phyloP scores from a whole-genome alignment of 2,797 vertebrate genomes.

The Danio jaintianensis region DNA sequence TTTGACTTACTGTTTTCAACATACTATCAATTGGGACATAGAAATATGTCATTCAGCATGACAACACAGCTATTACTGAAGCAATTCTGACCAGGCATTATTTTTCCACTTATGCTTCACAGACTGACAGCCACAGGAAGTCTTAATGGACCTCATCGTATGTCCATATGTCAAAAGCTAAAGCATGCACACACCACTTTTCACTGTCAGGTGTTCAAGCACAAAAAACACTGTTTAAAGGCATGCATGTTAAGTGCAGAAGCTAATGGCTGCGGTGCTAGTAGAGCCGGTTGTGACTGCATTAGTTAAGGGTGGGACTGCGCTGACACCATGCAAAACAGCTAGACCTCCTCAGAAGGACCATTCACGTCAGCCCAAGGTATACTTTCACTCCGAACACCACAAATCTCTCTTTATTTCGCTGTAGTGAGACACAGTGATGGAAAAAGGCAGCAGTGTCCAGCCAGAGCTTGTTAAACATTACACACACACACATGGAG shows the following conservation, averaged over 20 bases:
- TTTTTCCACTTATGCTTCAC: constrained; percentile 11
- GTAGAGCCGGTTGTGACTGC: constrained; percentile 1
- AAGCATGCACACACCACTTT: neutral
- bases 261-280: constrained; percentile 26
- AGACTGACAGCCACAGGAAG: constrained; percentile 25
- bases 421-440: neutral
- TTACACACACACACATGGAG: constrained; percentile 41
- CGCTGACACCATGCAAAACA: constrained; percentile 24
- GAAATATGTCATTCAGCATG: neutral
- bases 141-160: constrained; percentile 2
- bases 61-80: neutral
- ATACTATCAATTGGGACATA: neutral
- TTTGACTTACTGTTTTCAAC: constrained; percentile 19
- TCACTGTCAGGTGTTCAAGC: constrained; percentile 31
- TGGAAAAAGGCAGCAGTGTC: constrained; percentile 47
- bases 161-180: constrained; percentile 29
- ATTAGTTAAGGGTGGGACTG: constrained; percentile 21
- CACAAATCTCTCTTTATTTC: constrained; percentile 42
- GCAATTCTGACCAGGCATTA: neutral
- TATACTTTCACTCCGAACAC: constrained; percentile 23
- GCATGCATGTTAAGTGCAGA: constrained; percentile 34
- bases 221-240: constrained; percentile 6
- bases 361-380: constrained; percentile 21
- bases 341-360: constrained; percentile 20
- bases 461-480: constrained; percentile 52